Percentiles rank a stretch among this genome's conserved stretches.
phyloP scores from a whole-genome alignment of 2,888 invertebrate genomes.

The Chrysolina americana region DNA sequence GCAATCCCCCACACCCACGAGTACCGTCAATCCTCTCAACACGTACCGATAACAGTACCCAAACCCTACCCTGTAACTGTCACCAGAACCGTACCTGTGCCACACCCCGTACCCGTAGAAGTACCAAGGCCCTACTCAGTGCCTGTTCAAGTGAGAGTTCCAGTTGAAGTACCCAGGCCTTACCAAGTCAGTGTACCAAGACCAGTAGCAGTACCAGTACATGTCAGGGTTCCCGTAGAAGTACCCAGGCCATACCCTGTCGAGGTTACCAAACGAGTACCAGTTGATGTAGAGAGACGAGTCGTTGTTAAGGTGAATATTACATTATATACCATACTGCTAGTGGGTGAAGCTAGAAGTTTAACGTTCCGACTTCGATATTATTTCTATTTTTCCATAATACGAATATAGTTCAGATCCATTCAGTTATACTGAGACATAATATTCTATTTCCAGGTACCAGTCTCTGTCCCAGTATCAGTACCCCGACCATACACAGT shows the following conservation, averaged over 20 bases:
- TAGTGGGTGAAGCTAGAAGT: too few species aligned
- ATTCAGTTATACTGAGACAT: too few species aligned
- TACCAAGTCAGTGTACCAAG: conserved; percentile 56
- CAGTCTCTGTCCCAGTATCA: conserved; percentile 53
- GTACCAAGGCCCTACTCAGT: conserved; percentile 55
- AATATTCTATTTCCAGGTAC: conserved; percentile 47
- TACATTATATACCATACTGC: too few species aligned
- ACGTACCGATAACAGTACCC: conserved; percentile 54
- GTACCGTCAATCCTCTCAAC: conserved; percentile 46
- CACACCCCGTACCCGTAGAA: conserved; percentile 54
- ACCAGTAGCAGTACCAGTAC: conserved; percentile 53
- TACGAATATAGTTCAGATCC: too few species aligned
- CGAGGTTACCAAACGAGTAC: conserved; percentile 51
- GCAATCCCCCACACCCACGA: conserved; percentile 45
- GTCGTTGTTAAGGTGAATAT: conserved; percentile 56
- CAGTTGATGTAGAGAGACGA: conserved; percentile 56
- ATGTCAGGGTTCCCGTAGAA: conserved; percentile 52
- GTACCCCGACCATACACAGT: conserved; percentile 58
- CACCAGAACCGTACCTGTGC: conserved; percentile 55
- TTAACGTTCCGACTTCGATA: too few species aligned
- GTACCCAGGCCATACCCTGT: conserved; percentile 61
- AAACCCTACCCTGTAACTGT: conserved; percentile 51
- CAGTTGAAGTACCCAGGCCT: conserved; percentile 60
- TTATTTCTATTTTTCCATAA: too few species aligned
- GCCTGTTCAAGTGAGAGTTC: conserved; percentile 53